A percentile compares a stretch with the other conserved stretches of the same genome.
These are phyloP conservation scores for Baronia brevicornis DNA, from an alignment of 2,888 invertebrate species.

Conservation along the genomic window DNA sequence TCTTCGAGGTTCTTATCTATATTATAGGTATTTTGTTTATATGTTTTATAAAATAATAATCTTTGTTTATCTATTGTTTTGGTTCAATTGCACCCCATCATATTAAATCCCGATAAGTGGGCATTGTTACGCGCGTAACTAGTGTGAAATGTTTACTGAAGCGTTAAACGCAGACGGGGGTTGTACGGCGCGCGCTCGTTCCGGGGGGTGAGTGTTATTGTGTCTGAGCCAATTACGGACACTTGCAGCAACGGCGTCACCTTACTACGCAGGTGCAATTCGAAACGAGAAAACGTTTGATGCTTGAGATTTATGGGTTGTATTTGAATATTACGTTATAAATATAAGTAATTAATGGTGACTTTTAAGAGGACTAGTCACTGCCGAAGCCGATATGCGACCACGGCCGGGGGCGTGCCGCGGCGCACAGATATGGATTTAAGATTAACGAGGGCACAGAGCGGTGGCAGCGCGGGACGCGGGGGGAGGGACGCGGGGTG, in stretches of 20 bases:
- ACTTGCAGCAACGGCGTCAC: constrained; percentile 10
- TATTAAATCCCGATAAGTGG: constrained; percentile 11
- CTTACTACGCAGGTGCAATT: not conserved
- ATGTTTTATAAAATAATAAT: not conserved
- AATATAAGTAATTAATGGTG: too few relatives aligned
- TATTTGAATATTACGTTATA: too few relatives aligned
- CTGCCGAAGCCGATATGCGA: constrained; percentile 32
- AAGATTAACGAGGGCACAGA: constrained; percentile 67
- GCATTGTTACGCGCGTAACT: constrained; percentile 20
- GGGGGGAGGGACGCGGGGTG: constrained; percentile 59
- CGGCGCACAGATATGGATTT: constrained; percentile 62
- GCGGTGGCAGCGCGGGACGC: constrained; percentile 33
- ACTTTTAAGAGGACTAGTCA: constrained; percentile 13
- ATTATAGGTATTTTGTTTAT: too few relatives aligned
- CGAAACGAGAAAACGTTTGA: too few relatives aligned
- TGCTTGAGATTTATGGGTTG: too few relatives aligned
- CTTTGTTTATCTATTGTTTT: constrained; percentile 9
- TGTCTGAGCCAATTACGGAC: constrained; percentile 21
- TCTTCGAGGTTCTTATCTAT: too few relatives aligned
- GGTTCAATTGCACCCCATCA: not conserved
- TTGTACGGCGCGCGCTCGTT: constrained; percentile 19
- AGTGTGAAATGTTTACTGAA: constrained; percentile 25
- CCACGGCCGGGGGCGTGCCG: constrained; percentile 31
- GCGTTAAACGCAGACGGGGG: constrained; percentile 31
- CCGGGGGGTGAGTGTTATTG: constrained; percentile 21